A percentile compares a stretch with the other conserved stretches of the same genome.
Evolutionary conservation across 2,888 invertebrate genomes (phyloP).

Genomic region (Diarsia mendica): DNA sequence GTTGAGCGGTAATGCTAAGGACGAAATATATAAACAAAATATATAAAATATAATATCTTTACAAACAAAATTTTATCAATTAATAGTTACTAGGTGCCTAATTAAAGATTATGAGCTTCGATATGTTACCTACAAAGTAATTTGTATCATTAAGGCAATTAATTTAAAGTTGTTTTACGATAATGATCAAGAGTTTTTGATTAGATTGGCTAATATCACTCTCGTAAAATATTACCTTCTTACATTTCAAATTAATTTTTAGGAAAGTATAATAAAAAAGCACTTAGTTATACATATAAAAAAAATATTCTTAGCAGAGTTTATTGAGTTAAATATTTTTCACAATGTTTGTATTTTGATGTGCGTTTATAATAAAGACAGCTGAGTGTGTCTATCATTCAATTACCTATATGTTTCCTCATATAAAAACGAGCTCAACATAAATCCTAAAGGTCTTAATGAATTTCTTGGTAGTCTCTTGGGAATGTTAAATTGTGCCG

Average conservation of each 20-base stretch:
- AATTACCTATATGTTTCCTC: background rate
- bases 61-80: background rate
- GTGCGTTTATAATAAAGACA: background rate
- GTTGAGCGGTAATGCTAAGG: background rate
- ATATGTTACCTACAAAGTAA: background rate
- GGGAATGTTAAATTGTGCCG: constrained; percentile 2
- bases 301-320: background rate
- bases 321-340: background rate
- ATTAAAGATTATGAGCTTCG: background rate
- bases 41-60: background rate
- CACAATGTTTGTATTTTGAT: background rate
- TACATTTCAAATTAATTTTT: background rate
- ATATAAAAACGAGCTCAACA: background rate
- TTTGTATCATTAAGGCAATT: background rate
- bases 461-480: background rate
- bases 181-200: background rate
- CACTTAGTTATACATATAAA: background rate
- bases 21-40: no score
- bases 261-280: background rate
- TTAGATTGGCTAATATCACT: background rate
- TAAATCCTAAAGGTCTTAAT: background rate
- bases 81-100: background rate
- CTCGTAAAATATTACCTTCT: background rate
- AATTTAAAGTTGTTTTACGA: background rate
- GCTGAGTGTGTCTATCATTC: background rate